Base-by-base conservation (phyloP, 2,797 vertebrate species). In the Parauchenoglanis punctatus region DNA sequence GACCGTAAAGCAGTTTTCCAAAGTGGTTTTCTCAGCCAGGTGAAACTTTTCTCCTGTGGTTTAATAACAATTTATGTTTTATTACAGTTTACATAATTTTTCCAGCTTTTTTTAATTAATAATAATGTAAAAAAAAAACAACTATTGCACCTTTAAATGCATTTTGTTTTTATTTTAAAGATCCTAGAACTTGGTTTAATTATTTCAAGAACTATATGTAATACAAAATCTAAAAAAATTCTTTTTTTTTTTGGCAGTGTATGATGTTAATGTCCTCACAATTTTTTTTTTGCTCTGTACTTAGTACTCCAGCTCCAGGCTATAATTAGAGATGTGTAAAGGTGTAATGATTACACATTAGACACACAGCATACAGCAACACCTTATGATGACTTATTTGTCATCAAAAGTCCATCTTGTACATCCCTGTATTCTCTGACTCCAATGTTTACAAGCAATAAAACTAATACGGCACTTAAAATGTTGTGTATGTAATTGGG, bases 401-500 rank as follows among this genome's bases (percentile, higher is more conserved):
- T 81, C 77, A 56, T 80, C 18, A 35, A 78, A 78, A 56, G 40
- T 81, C 35, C 40, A 3, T 63, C 58, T 6, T 18, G 12, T 46
- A 63, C 23, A 46, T 44, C 2, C 35, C 1, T 7, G 35, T 17
- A 56, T 40, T 40, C 58, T 63, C 35, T 1, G 44, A 20, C 8
- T 65, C 2, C 20, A 23, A 58, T 28, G 56, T 18, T 44, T 67
- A 44, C 86, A 83, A 83, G 31, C 28, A 7, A 40, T 65, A 76
- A 87, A 65, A 76, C 61, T 76, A 83, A 77, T 77, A 46, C n/a
- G 2, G 2, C 72, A 81, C 72, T 70, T 84, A 70, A 70, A 84
- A 49, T 31, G 49, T 17, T 31, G 52, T 59, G 65, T 25, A 49
- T 78, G 18, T 78, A 68, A 83, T 44, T 46, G 73, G 7, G 31